phyloP scores from a whole-genome alignment of 2,113 vertebrate species.

The Amblyopsis rosae region DNA sequence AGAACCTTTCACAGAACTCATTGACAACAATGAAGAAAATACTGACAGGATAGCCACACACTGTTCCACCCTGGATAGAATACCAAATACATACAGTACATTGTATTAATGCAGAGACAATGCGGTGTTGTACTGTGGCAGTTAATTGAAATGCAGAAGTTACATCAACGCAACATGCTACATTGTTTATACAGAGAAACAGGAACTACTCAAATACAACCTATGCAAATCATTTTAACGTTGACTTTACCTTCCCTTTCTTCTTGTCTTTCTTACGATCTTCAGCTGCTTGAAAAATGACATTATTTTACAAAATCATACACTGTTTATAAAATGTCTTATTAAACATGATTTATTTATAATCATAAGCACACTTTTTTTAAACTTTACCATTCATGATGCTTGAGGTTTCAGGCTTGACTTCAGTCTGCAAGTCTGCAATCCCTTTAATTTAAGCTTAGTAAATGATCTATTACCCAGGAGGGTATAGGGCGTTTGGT shows the following conservation, averaged over 20 bases:
- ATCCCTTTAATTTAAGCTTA: conserved; percentile 19
- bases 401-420: neutral
- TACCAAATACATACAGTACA: neutral
- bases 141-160: too few relatives aligned
- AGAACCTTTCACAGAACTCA: conserved; percentile 97
- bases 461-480: conserved; percentile 15
- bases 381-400: conserved; percentile 67
- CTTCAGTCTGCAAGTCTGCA: conserved; percentile 12
- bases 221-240: neutral
- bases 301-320: conserved; percentile 1
- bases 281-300: conserved; percentile 56
- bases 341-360: neutral
- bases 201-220: neutral
- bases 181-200: neutral
- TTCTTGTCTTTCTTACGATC: conserved; percentile 47
- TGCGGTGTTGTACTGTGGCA: too few relatives aligned
- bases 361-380: conserved; percentile 2
- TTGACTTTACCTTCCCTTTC: conserved; percentile 64
- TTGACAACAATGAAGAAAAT: conserved; percentile 95
- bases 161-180: neutral
- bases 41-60: conserved; percentile 87
- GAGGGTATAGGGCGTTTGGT: conserved; percentile 13
- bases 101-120: neutral
- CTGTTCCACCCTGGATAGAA: conserved; percentile 44
- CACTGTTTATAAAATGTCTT: neutral